Conservation (phyloP, 1,140 invertebrate species). For the Potamilus streckersoni region DNA sequence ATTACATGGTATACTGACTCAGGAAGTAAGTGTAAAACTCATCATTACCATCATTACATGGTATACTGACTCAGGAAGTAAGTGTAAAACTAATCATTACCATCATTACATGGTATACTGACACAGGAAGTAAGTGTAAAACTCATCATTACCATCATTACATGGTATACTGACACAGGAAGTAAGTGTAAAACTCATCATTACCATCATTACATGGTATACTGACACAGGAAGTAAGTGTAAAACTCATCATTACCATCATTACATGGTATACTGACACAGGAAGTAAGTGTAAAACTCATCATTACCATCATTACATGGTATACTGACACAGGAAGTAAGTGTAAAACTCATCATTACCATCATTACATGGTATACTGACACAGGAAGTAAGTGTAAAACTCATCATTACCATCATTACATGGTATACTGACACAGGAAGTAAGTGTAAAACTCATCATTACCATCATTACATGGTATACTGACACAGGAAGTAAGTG, state of each 20-base stretch:
- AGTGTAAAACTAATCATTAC: no score
- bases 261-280: constrained; percentile 76
- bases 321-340: constrained; percentile 76
- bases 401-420: constrained; percentile 75
- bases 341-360: constrained; percentile 70
- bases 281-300: constrained; percentile 71
- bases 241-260: constrained; percentile 73
- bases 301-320: constrained; percentile 75
- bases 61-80: constrained; percentile 76
- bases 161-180: constrained; percentile 73
- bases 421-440: constrained; percentile 75
- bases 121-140: constrained; percentile 72
- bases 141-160: constrained; percentile 75
- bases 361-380: constrained; percentile 77
- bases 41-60: constrained; percentile 76
- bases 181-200: constrained; percentile 71
- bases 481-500: constrained; percentile 75
- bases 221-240: constrained; percentile 75
- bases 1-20: constrained; percentile 76
- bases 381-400: constrained; percentile 72
- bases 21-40: no score
- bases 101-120: constrained; percentile 76
- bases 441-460: constrained; percentile 71
- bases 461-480: constrained; percentile 76
- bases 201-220: constrained; percentile 76